These are phyloP conservation scores for Pyrocoelia pectoralis DNA, from an alignment of 2,888 invertebrate species.

Conservation along the genomic window DNA sequence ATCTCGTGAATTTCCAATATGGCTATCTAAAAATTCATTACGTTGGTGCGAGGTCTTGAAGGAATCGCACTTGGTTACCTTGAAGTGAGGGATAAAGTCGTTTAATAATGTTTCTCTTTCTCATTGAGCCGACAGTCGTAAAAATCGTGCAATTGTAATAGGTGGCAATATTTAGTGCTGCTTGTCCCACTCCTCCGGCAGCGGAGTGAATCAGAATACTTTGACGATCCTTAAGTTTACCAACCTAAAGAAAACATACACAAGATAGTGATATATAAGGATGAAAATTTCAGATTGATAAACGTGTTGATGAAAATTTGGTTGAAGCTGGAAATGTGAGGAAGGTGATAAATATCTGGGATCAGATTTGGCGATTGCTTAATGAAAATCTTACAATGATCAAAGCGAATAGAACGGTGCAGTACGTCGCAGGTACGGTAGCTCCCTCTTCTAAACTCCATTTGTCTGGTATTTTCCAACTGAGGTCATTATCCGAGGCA, in stretches of 20 bases:
- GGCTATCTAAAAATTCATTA: slow-evolving; percentile 63
- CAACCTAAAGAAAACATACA: too few relatives aligned
- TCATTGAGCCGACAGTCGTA: slow-evolving; percentile 74
- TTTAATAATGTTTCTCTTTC: slow-evolving; percentile 71
- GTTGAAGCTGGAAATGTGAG: too few relatives aligned
- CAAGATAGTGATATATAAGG: too few relatives aligned
- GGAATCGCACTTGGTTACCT: too few relatives aligned
- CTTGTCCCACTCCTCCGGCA: slow-evolving; percentile 78
- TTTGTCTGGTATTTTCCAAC: neutral
- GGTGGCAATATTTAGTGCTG: slow-evolving; percentile 76
- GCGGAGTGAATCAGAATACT: slow-evolving; percentile 67
- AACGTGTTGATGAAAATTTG: too few relatives aligned
- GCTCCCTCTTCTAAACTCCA: neutral
- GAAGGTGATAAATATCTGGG: too few relatives aligned
- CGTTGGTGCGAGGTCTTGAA: slow-evolving; percentile 66
- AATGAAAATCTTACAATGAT: slow-evolving; percentile 34
- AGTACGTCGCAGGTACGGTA: slow-evolving; percentile 60
- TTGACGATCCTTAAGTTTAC: slow-evolving; percentile 51
- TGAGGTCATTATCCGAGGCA: neutral
- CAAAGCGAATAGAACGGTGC: slow-evolving; percentile 56
- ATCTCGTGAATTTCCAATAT: slow-evolving; percentile 88
- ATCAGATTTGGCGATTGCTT: too few relatives aligned
- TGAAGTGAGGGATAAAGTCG: slow-evolving; percentile 60
- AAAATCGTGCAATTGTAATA: slow-evolving; percentile 70
- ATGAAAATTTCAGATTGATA: too few relatives aligned